Evolutionary conservation across 1,140 invertebrate species (phyloP).

Genomic region (Eumaeus atala): DNA sequence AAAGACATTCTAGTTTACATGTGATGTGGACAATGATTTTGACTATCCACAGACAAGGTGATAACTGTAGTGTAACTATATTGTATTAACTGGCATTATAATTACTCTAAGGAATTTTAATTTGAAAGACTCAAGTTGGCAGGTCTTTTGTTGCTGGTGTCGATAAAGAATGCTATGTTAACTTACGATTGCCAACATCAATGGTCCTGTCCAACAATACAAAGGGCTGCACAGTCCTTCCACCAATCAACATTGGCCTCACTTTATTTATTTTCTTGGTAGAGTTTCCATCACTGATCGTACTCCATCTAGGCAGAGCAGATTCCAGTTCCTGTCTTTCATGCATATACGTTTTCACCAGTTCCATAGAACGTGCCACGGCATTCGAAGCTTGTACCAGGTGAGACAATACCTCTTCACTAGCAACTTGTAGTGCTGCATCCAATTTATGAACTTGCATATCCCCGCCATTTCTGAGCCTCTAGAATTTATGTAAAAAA

Average conservation of each 20-base stretch:
- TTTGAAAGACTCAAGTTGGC: too few species aligned
- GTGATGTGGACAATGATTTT: too few species aligned
- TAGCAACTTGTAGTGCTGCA: conserved; percentile 40
- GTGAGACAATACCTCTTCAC: conserved; percentile 47
- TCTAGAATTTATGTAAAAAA: conserved; percentile 29
- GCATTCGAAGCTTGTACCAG: conserved; percentile 50
- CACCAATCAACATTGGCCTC: conserved; percentile 47
- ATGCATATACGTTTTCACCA: conserved; percentile 47
- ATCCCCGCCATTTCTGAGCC: conserved; percentile 39
- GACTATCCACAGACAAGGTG: too few species aligned
- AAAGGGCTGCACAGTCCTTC: conserved; percentile 53
- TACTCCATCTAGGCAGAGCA: conserved; percentile 42
- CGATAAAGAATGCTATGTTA: background rate
- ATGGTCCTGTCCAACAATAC: conserved; percentile 48
- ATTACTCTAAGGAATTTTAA: too few species aligned
- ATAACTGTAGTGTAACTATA: too few species aligned
- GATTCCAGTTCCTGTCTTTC: conserved; percentile 43
- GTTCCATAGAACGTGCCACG: conserved; percentile 39
- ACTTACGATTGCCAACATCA: conserved; percentile 40
- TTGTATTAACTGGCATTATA: too few species aligned
- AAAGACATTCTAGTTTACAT: too few species aligned
- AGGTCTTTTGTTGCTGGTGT: too few species aligned
- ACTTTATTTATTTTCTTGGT: conserved; percentile 48
- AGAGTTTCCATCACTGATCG: conserved; percentile 32
- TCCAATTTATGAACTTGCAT: conserved; percentile 42